Conservation (phyloP, 2,797 vertebrate genomes). For the Hypotaenidia philippensis region DNA sequence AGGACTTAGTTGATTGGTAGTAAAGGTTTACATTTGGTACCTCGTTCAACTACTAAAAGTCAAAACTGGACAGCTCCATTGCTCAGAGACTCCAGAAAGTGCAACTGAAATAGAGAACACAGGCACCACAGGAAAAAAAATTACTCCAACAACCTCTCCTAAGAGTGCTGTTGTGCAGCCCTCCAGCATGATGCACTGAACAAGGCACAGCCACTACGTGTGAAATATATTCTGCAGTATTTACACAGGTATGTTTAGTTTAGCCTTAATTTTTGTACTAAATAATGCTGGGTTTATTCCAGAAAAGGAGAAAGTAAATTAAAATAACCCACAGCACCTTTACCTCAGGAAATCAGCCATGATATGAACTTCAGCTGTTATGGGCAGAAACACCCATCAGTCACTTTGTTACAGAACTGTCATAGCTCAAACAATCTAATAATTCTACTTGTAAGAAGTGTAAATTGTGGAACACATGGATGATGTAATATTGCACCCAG, state of each 20-base stretch:
- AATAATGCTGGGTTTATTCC: neutral
- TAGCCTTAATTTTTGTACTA: neutral
- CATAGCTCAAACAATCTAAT: neutral
- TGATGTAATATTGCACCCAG: neutral
- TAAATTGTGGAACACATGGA: neutral
- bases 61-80: neutral
- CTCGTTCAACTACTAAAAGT: neutral
- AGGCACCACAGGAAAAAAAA: neutral
- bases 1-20: neutral
- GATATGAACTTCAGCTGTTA: neutral
- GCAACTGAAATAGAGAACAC: neutral
- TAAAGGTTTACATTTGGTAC: neutral
- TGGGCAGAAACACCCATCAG: neutral
- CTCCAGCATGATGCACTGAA: neutral
- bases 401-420: neutral
- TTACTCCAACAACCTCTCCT: neutral
- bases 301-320: neutral
- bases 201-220: neutral
- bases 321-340: neutral
- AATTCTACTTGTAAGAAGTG: neutral
- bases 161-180: neutral
- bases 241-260: neutral
- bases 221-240: neutral
- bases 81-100: neutral
- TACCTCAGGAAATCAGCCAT: neutral